Base-by-base conservation (phyloP, 2,888 invertebrate genomes). In the Cylindroiulus punctatus region DNA sequence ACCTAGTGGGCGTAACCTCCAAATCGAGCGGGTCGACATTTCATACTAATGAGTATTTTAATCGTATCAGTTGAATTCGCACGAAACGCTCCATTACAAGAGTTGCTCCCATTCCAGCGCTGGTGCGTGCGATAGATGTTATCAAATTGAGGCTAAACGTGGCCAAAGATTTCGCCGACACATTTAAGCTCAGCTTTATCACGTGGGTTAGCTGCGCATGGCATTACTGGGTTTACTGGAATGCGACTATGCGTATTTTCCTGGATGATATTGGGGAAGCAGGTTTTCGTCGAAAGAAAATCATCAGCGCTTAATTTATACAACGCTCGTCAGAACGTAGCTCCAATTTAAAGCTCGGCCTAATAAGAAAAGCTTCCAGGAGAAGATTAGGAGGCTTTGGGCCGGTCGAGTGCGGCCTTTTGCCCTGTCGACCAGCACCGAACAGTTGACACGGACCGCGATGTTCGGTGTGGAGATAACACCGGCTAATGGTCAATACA, bases 351-450 rank as follows among this genome's bases (percentile, higher is more conserved):
- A 76, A 76, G 76, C 76, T 76, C 30, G 14, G 26, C 26, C 76
- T 76, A 76, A 76, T 26, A 76, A 76, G 76, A 30, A 76, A 76
- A 76, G 76, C 76, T 30, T 76, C 76, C 76, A 76, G 14, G 12
- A 30, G 30, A 76, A 76, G 76, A 76, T 76, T 76, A 76, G 76
- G 76, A 76, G 76, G 76, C 26, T 76, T 76, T 76, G 8, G 76
- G 12, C 76, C 26, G 65, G 65, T 2, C 65, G 10, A 65, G n/a
- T 26, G 26, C 76, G 30, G 30, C 30, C 30, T 76, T 30, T 30
- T 76, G 76, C 30, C 76, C 7, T 19, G n/a, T 57, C 3, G 7
- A 76, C 76, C 76, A 76, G 76, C 76, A 76, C 76, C 7, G 30
- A 76, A 30, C 26, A 76, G 30, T 76, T 76, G 76, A 76, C 76